Evolutionary conservation across 2,888 invertebrate genomes (phyloP).

Genomic region (Polyploca ridens): DNA sequence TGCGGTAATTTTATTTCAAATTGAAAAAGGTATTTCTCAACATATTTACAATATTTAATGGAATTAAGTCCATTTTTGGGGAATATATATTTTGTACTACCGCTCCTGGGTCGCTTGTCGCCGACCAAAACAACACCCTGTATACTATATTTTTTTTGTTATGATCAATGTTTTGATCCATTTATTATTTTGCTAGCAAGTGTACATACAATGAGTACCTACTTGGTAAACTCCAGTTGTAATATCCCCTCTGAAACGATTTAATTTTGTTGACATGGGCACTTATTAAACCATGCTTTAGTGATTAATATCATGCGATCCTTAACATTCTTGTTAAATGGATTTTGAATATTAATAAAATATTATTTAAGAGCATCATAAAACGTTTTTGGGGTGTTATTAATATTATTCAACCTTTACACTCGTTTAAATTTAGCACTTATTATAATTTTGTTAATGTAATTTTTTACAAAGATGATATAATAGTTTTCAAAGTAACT

Average conservation of each 20-base stretch:
- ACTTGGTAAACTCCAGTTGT: slow-evolving; percentile 51
- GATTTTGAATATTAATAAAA: slow-evolving; percentile 1
- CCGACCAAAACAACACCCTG: too few species aligned
- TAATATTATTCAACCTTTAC: not conserved
- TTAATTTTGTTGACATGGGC: slow-evolving; percentile 58
- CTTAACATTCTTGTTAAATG: not conserved
- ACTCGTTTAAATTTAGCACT: not conserved
- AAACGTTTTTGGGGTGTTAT: not conserved
- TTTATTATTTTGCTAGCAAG: slow-evolving; percentile 29
- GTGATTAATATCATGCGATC: slow-evolving; percentile 33
- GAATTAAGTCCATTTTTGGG: too few species aligned
- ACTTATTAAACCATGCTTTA: slow-evolving; percentile 40
- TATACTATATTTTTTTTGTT: too few species aligned
- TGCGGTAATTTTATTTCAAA: too few species aligned
- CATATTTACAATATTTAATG: too few species aligned
- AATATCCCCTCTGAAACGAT: slow-evolving; percentile 61
- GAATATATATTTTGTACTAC: too few species aligned
- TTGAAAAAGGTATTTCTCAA: too few species aligned
- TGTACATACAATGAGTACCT: slow-evolving; percentile 43
- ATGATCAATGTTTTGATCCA: not conserved
- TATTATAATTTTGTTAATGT: too few species aligned
- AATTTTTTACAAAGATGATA: too few species aligned
- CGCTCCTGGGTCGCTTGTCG: too few species aligned
- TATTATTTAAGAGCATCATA: not conserved
- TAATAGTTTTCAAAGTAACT: too few species aligned